A percentile compares a stretch with the other conserved stretches of the same genome.
phyloP scores from a whole-genome alignment of 2,888 invertebrate genomes.

The Folsomia manolachei region DNA sequence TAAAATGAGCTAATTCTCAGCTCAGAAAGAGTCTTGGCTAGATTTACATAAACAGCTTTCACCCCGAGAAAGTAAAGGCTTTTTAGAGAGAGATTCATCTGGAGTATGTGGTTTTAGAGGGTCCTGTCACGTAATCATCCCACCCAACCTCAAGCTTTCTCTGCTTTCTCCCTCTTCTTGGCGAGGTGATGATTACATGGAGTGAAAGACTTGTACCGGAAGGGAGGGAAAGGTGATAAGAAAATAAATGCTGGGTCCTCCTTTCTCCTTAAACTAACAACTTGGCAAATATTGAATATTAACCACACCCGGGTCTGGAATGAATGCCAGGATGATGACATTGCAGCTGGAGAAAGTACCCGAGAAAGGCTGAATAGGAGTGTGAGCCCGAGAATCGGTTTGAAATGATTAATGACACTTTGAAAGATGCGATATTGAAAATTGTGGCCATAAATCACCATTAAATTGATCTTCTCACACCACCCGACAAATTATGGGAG shows the following conservation, averaged over 20 bases:
- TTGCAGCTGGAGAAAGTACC: background rate
- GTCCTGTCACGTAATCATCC: background rate
- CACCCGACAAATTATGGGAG: background rate
- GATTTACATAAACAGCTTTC: background rate
- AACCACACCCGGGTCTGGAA: background rate
- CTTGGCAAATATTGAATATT: background rate
- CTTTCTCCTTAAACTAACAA: background rate
- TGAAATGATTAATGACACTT: background rate
- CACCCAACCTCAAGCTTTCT: background rate
- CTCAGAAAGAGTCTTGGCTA: background rate
- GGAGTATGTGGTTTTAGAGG: background rate
- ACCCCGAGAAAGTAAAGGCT: background rate
- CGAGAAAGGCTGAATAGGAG: background rate
- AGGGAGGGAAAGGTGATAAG: background rate
- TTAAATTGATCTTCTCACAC: background rate
- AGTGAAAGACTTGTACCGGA: no score
- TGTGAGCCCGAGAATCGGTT: background rate
- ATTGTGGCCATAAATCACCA: background rate
- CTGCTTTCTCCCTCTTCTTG: background rate
- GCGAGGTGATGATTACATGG: background rate
- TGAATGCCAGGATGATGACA: background rate
- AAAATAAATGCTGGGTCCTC: background rate
- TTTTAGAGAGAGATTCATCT: no score
- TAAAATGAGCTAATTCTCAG: background rate
- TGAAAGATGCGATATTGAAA: background rate